A percentile compares a stretch with the other conserved stretches of the same genome.
phyloP scores from a whole-genome alignment of 2,888 invertebrate species.

The Octonoba sinensis region DNA sequence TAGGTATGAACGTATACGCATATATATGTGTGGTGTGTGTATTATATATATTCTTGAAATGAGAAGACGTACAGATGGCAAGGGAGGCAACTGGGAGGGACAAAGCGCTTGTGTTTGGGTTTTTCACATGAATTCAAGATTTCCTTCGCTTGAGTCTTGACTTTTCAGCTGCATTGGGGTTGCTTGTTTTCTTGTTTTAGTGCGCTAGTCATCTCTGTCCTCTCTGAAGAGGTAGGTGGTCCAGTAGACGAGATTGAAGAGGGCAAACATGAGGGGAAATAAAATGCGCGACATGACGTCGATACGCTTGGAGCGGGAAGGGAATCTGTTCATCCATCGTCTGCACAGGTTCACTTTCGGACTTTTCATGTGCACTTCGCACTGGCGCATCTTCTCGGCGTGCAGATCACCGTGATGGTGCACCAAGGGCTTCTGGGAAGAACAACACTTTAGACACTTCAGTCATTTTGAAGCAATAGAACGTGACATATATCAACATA shows the following conservation, averaged over 20 bases:
- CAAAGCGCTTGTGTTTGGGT: constrained; percentile 21
- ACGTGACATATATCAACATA: background rate
- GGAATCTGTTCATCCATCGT: constrained; percentile 88
- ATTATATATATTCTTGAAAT: background rate
- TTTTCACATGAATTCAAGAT: constrained; percentile 57
- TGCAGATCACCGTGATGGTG: constrained; percentile 65
- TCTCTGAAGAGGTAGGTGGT: constrained; percentile 81
- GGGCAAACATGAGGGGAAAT: constrained; percentile 93
- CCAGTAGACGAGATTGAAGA: constrained; percentile 96
- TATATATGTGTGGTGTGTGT: background rate
- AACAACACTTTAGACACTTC: constrained; percentile 41
- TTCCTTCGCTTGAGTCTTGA: background rate
- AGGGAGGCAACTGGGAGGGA: background rate
- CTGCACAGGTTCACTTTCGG: constrained; percentile 66
- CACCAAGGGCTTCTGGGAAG: constrained; percentile 65
- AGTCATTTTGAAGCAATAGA: background rate
- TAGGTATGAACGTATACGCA: background rate
- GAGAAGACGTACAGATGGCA: constrained; percentile 10
- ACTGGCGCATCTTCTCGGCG: constrained; percentile 66
- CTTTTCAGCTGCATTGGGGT: background rate
- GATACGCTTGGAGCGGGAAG: constrained; percentile 94
- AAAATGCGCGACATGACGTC: constrained; percentile 96
- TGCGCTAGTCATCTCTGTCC: constrained; percentile 60
- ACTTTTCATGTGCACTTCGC: constrained; percentile 66
- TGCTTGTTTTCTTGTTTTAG: too few relatives aligned